Conservation (phyloP, 1,140 invertebrate species). For the Trichonephila clavipes region DNA sequence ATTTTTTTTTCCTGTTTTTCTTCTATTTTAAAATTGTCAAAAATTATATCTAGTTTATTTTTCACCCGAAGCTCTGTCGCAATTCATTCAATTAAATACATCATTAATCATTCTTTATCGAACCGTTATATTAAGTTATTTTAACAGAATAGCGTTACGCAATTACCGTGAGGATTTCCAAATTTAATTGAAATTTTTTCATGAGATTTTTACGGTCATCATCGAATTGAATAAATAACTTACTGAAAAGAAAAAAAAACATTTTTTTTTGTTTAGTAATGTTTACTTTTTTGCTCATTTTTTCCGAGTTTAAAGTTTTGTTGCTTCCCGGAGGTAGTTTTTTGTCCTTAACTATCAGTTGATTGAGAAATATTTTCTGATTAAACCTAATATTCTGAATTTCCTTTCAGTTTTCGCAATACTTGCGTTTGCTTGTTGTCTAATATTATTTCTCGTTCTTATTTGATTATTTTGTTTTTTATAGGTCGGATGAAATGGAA, state of each 20-base stretch:
- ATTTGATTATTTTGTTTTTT: constrained; percentile 25
- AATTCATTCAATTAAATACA: background rate
- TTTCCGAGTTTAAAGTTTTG: background rate
- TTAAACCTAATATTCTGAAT: background rate
- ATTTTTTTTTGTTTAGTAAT: background rate
- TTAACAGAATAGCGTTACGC: background rate
- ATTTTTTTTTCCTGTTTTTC: no score
- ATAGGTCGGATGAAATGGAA: constrained; percentile 82
- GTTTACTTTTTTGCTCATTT: background rate
- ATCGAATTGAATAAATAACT: background rate
- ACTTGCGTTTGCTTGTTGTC: background rate
- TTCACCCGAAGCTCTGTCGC: background rate
- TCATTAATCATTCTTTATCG: background rate
- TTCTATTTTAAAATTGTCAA: background rate
- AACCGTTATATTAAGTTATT: background rate
- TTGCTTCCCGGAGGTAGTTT: background rate
- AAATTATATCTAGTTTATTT: background rate
- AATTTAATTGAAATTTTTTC: background rate
- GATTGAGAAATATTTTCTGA: constrained; percentile 25
- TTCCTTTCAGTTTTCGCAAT: background rate
- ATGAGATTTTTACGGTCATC: background rate
- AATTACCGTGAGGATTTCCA: background rate
- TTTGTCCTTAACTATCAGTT: background rate
- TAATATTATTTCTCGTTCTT: background rate
- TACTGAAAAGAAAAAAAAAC: background rate